These are phyloP conservation scores for Araneus ventricosus DNA, from an alignment of 1,140 invertebrate genomes.

Conservation along the genomic window DNA sequence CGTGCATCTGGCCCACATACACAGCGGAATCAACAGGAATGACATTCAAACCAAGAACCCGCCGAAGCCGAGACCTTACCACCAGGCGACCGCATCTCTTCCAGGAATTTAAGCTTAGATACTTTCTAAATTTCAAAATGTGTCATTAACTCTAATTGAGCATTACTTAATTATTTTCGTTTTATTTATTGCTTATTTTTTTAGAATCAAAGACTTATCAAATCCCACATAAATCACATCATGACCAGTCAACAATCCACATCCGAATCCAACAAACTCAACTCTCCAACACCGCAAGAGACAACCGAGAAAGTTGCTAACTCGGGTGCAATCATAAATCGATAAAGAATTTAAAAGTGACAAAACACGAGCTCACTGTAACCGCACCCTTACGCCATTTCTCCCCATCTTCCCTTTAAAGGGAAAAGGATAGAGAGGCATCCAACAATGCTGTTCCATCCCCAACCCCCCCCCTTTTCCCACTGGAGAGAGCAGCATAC, in stretches of 20 bases:
- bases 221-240: background rate
- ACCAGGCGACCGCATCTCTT: too few species aligned
- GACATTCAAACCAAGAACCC: too few species aligned
- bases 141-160: too few species aligned
- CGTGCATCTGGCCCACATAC: too few species aligned
- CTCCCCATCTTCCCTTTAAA: background rate
- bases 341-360: constrained; percentile 46
- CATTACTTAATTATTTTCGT: too few species aligned
- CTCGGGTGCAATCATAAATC: background rate
- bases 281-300: background rate
- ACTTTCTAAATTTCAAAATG: too few species aligned
- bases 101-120: too few species aligned
- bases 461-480: background rate
- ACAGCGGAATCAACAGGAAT: too few species aligned
- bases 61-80: too few species aligned
- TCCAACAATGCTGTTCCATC: background rate
- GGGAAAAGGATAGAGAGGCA: constrained; percentile 19
- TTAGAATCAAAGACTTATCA: background rate
- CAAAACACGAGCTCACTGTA: background rate
- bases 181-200: background rate
- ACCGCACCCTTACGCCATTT: background rate
- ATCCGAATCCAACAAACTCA: background rate
- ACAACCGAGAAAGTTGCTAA: background rate
- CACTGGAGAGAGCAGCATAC: background rate
- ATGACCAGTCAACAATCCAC: too few species aligned